These are phyloP conservation scores for Rhinopomastus cyanomelas DNA, from an alignment of 2,113 vertebrate genomes.

Conservation along the genomic window DNA sequence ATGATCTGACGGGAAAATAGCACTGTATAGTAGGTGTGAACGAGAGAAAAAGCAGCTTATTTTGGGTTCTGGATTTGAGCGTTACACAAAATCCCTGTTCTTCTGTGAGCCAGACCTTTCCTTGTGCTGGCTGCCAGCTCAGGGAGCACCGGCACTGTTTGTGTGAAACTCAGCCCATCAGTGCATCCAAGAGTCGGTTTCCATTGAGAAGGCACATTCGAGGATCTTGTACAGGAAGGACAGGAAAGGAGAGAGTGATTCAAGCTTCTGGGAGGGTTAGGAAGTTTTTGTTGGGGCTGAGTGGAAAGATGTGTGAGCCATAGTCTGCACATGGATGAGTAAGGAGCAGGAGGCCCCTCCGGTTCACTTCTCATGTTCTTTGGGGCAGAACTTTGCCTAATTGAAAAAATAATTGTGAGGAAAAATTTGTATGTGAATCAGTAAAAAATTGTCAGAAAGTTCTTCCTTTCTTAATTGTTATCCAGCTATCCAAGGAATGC, in stretches of 20 bases:
- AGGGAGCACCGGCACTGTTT: background rate
- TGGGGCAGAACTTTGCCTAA: background rate
- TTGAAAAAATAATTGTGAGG: background rate
- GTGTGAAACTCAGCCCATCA: background rate
- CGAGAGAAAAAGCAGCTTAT: background rate
- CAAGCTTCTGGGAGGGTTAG: background rate
- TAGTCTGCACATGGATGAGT: background rate
- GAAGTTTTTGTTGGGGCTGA: constrained; percentile 3
- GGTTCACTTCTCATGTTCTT: background rate
- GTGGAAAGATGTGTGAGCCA: background rate
- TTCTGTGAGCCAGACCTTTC: background rate
- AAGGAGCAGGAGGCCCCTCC: background rate
- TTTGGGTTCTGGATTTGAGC: background rate
- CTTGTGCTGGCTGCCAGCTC: background rate
- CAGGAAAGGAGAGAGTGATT: background rate
- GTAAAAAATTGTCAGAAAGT: background rate
- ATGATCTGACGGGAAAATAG: accelerated
- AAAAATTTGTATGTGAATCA: background rate
- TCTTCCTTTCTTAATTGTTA: accelerated
- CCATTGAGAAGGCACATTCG: background rate
- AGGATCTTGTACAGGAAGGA: background rate
- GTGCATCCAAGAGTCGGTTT: background rate
- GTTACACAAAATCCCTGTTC: background rate
- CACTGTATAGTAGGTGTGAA: background rate
- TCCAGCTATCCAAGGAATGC: background rate